Base-by-base conservation (phyloP, 2,113 vertebrate species). In the Chinchilla lanigera region DNA sequence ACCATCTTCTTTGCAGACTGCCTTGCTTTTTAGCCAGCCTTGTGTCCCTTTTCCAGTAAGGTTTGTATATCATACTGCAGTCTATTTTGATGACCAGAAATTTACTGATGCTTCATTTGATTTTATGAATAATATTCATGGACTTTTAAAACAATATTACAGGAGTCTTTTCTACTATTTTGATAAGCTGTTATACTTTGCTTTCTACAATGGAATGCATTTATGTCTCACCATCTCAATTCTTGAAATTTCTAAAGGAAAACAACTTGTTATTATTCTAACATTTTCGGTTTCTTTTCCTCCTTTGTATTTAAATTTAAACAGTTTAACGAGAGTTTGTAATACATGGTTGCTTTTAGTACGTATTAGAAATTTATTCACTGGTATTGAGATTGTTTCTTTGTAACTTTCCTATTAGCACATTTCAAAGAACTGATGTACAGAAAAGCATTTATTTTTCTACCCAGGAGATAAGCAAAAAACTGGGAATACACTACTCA, bases 311-410 rank as follows among this genome's bases (percentile, higher is more conserved):
- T 90, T 73, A 60, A 87, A 63, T 90, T 82, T 56, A 90, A 94
- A 88, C 1, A 83, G 47, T 95, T 95, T 92, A 86, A 90, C 54
- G 60, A 80, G 3, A 60, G 71, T 94, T 78, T 60, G 7, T 67
- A 91, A 61, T 58, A 22, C 44, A 9, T 82, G 38, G 5, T 88
- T 93, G 38, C 20, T 96, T 94, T 94, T 50, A 96, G 47, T 75
- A 50, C 9, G 91, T 58, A 83, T 67, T 89, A 75, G n/a, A 95
- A 85, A 78, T 77, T 11, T 69, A 80, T 73, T 96, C 26, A 80
- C 47, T 90, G 22, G 5, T 90, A 58, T 94, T 86, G 35, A 50
- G 13, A n/a, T 77, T 78, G 3, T 77, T 56, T 96, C n/a, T 47
- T 89, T 87, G 11, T 61, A 69, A 88, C 3, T 44, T 96, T 83